Evolutionary conservation across 1,140 invertebrate species (phyloP).

Genomic region (Paramacrobiotus metropolitanus): DNA sequence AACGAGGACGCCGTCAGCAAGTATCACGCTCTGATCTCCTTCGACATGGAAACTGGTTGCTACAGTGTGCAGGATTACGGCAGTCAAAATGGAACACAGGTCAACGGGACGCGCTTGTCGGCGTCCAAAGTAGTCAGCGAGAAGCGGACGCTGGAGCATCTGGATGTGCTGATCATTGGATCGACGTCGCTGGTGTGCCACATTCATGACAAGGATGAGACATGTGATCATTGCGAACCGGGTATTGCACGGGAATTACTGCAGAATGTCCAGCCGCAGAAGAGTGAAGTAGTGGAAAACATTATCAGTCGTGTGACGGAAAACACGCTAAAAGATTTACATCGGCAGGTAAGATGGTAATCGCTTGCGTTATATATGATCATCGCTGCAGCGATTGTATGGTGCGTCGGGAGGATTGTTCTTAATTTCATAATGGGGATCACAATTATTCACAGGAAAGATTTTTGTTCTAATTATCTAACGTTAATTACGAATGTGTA

Average conservation of each 20-base stretch:
- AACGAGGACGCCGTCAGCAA: constrained; percentile 1
- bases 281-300: not conserved
- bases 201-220: constrained; percentile 7
- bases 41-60: constrained; percentile 18
- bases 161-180: constrained; percentile 38
- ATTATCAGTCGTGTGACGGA: not conserved
- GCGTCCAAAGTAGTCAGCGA: constrained; percentile 40
- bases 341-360: no score
- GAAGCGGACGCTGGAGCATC: constrained; percentile 37
- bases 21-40: constrained; percentile 36
- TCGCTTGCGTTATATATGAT: no score
- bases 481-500: no score
- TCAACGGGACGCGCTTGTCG: constrained; percentile 51
- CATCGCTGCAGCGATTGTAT: no score
- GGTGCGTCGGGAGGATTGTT: no score
- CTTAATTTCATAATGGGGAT: no score
- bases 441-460: no score
- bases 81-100: constrained; percentile 58
- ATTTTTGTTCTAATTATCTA: no score
- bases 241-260: constrained; percentile 6
- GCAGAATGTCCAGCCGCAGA: not conserved
- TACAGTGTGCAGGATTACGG: constrained; percentile 55
- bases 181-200: constrained; percentile 43
- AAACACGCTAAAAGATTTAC: not conserved
- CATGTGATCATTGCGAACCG: constrained; percentile 10